These are phyloP conservation scores for Trissolcus japonicus DNA, from an alignment of 2,888 invertebrate species.

Conservation along the genomic window DNA sequence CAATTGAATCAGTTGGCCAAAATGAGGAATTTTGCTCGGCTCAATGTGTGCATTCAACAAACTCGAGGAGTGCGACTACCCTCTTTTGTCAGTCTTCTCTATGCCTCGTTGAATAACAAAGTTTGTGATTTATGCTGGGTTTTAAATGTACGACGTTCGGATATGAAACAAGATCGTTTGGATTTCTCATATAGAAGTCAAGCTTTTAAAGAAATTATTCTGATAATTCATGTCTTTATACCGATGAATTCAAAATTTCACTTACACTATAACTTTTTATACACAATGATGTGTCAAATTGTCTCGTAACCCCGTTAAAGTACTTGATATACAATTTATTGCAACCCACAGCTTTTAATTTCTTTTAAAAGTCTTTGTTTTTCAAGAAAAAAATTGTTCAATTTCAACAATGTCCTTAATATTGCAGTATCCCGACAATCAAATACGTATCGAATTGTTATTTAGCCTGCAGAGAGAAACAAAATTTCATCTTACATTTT, in stretches of 20 bases:
- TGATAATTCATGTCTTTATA: constrained; percentile 25
- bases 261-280: constrained; percentile 2
- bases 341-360: too few relatives aligned
- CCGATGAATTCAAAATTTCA: constrained; percentile 16
- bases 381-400: too few relatives aligned
- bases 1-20: constrained; percentile 50
- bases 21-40: constrained; percentile 52
- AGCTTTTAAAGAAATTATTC: constrained; percentile 30
- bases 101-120: constrained; percentile 49
- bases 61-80: constrained; percentile 45
- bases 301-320: background rate
- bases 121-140: constrained; percentile 53
- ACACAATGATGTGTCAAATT: constrained; percentile 19
- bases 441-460: too few relatives aligned
- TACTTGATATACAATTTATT: too few relatives aligned
- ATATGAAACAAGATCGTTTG: constrained; percentile 38
- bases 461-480: too few relatives aligned
- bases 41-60: constrained; percentile 54
- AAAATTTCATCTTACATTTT: too few relatives aligned
- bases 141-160: constrained; percentile 43
- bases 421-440: too few relatives aligned
- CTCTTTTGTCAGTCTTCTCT: constrained; percentile 51
- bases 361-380: too few relatives aligned
- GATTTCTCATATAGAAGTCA: constrained; percentile 23
- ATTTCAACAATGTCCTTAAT: too few relatives aligned